phyloP scores from a whole-genome alignment of 2,888 invertebrate genomes.

The Opisthograptis luteolata region DNA sequence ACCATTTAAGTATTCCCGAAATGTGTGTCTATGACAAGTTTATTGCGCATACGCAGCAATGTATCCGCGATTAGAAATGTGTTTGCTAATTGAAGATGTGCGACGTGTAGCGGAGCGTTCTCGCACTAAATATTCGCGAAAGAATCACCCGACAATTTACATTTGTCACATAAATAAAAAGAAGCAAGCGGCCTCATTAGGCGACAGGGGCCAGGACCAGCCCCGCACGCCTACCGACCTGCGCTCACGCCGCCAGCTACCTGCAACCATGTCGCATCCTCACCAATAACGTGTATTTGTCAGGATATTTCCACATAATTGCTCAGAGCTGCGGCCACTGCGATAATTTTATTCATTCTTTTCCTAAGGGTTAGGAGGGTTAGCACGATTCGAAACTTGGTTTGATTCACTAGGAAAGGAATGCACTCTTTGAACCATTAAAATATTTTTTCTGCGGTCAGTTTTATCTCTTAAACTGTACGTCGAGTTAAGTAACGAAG shows the following conservation, averaged over 20 bases:
- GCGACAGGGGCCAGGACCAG: slow-evolving; percentile 52
- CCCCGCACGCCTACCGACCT: slow-evolving; percentile 38
- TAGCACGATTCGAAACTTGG: slow-evolving; percentile 56
- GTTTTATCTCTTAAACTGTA: slow-evolving; percentile 48
- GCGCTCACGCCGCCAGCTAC: slow-evolving; percentile 31
- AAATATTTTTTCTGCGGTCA: slow-evolving; percentile 47
- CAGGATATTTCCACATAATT: slow-evolving; percentile 68
- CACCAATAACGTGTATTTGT: slow-evolving; percentile 66
- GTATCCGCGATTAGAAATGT: slow-evolving; percentile 60
- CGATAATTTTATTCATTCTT: slow-evolving; percentile 63
- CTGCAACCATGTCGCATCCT: slow-evolving; percentile 54
- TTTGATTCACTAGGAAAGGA: slow-evolving; percentile 42
- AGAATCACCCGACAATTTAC: slow-evolving; percentile 71
- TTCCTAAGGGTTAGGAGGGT: slow-evolving; percentile 56
- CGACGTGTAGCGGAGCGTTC: slow-evolving; percentile 54
- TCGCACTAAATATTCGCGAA: slow-evolving; percentile 70
- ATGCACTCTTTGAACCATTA: slow-evolving; percentile 46
- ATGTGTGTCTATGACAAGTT: slow-evolving; percentile 58
- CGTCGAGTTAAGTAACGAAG: slow-evolving; percentile 47
- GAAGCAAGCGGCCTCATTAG: slow-evolving; percentile 76
- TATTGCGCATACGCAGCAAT: slow-evolving; percentile 52
- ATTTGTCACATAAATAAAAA: slow-evolving; percentile 81
- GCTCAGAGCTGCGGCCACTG: slow-evolving; percentile 50
- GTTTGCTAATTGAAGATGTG: slow-evolving; percentile 60
- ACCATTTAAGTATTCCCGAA: slow-evolving; percentile 45